These are phyloP conservation scores for Adelphocoris suturalis DNA, from an alignment of 2,888 invertebrate species.

Conservation along the genomic window DNA sequence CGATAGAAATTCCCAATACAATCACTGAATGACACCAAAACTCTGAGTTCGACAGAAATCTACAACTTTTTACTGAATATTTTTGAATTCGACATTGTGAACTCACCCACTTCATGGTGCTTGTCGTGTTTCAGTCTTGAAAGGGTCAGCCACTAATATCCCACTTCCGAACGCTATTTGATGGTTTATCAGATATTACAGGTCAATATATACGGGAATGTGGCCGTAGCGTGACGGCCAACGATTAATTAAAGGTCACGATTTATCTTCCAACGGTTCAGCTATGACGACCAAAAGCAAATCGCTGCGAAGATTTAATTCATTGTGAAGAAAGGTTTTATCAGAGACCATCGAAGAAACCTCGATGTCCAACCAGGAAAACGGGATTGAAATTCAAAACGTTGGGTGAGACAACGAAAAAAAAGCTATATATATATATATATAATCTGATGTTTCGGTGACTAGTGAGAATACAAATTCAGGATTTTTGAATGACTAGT, in stretches of 20 bases:
- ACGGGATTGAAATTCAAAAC: conserved; percentile 3
- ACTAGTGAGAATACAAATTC: no score
- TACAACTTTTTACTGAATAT: no score
- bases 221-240: neutral
- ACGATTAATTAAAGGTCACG: neutral
- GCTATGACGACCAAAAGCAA: neutral
- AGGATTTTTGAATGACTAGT: no score
- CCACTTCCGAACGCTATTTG: neutral
- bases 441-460: no score
- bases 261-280: neutral
- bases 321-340: neutral
- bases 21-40: no score
- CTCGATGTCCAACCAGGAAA: neutral
- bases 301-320: neutral
- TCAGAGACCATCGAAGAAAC: neutral
- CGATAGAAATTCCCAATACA: no score
- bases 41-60: no score
- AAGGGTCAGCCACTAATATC: neutral
- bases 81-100: no score
- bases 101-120: neutral
- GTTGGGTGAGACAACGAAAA: no score
- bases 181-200: neutral
- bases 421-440: no score
- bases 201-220: conserved; percentile 11
- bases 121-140: neutral